Base-by-base conservation (phyloP, 2,113 vertebrate genomes). In the Reinhardtius hippoglossoides region DNA sequence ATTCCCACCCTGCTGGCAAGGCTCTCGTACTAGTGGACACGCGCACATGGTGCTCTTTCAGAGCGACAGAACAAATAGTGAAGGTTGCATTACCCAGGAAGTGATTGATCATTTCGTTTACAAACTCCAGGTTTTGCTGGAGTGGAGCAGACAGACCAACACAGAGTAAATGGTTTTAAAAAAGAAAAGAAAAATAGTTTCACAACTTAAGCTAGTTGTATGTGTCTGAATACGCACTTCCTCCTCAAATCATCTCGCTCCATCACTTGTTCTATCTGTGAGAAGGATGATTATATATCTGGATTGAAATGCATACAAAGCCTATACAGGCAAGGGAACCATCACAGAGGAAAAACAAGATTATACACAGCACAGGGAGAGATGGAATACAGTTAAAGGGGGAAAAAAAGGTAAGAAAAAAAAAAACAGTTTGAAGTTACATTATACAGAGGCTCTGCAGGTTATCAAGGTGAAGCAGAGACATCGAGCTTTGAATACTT, bases 281-380 rank as follows among this genome's bases (percentile, higher is more conserved):
- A 97, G 95, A 97, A 97, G 95, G 96, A 89, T 86, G 68, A 95
- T 95, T 78, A 94, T 88, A 96, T 95, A 96, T 94, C 94, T 95
- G 94, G 92, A 95, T 96, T 96, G 94, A 97, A 96, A 96, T 96
- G 97, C 95, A 96, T 95, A 96, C 95, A 96, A 96, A 88, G 81
- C 96, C 96, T 95, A 96, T 96, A 97, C 95, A 96, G 96, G 81
- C 76, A 75, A 81, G 76, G 73, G 55, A 95, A 96, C 95, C 95
- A 97, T 94, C 94, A 95, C 96, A 96, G 95, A 93, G 86, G 86
- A 95, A 24, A 93, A 94, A 94, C 92, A 96, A 95, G 95, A 93
- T 95, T 94, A 96, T 59, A 85, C 83, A 85, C 94, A 94, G 94
- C 93, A 94, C 78, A 93, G 87, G 20, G 50, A 91, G 50, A 91